Base-by-base conservation (phyloP, 2,888 invertebrate genomes). In the Himalopsyche anomala region DNA sequence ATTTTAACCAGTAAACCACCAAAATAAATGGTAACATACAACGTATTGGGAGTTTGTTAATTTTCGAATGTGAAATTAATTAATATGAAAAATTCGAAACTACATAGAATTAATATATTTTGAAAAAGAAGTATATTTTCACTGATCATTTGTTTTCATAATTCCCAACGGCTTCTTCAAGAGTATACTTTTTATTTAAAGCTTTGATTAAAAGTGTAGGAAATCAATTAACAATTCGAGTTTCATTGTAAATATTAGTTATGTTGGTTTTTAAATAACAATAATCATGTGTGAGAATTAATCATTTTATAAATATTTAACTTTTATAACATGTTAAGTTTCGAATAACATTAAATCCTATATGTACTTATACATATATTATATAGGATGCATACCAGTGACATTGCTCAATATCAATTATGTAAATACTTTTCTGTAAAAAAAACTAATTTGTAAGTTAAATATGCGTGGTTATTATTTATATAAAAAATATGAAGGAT, bases 391-490 rank as follows among this genome's bases (percentile, higher is more conserved):
- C 62, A 62, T 28, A 62, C 62, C 62, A 62, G 62, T 62, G 62
- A 62, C 62, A 62, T 62, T 62, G 62, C 62, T 62, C 62, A 62
- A 62, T 62, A 28, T 28, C 28, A 19, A 19, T 19, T 19, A 8
- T 62, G 62, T 62, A 62, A 62, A 62, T 62, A 62, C 2, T 62
- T 62, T 62, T 62, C 62, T 62, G 62, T 62, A 19, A 62, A 62
- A 62, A 28, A 19, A 62, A 19, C 19, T 62, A 19, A 19, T 19
- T 62, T 62, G 19, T 62, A 28, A 62, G 8, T 19, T 5, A 19
- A n/a, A 62, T 56, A 9, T 56, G 19, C 19, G 62, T 28, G n/a
- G 62, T 62, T 62, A 62, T 28, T 62, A 62, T 62, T 62, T 62
- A 62, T 62, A 51, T 4, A 62, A 62, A 62, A 62, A n/a, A 19